phyloP scores from a whole-genome alignment of 2,888 invertebrate genomes.

The Bruchidius siliquastri region DNA sequence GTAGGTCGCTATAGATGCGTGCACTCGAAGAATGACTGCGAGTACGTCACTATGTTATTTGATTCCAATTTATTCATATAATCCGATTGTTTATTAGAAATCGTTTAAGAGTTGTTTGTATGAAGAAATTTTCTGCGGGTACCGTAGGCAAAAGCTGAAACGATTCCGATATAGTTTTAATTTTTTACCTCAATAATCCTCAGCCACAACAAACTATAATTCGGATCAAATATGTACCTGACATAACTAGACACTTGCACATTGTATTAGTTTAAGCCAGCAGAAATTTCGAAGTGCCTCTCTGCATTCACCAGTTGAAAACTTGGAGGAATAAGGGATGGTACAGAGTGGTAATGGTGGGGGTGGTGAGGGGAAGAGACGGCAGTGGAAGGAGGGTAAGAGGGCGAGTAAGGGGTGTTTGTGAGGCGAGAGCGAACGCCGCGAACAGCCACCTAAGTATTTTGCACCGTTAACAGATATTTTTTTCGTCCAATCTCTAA shows the following conservation, averaged over 20 bases:
- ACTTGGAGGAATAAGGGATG: conserved; percentile 10
- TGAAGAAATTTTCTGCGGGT: too few relatives aligned
- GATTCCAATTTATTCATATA: too few relatives aligned
- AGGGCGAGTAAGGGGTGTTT: background rate
- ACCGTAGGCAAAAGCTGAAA: too few relatives aligned
- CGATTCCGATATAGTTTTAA: too few relatives aligned
- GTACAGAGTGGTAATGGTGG: conserved; percentile 3
- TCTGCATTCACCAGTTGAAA: conserved; percentile 29
- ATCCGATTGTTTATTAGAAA: too few relatives aligned
- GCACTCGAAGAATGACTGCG: too few relatives aligned
- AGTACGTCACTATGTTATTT: too few relatives aligned
- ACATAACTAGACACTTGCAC: background rate
- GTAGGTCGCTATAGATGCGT: too few relatives aligned
- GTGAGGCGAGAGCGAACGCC: background rate
- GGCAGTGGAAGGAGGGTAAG: background rate
- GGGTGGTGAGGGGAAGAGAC: background rate
- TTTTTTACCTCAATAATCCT: too few relatives aligned
- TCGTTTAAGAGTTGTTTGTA: too few relatives aligned
- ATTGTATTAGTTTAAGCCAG: background rate
- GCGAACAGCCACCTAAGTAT: background rate
- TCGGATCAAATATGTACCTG: too few relatives aligned
- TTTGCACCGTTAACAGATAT: background rate
- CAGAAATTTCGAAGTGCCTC: background rate
- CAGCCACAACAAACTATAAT: too few relatives aligned
- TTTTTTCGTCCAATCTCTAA: background rate